Evolutionary conservation across 2,888 invertebrate genomes (phyloP), one percentile per base, ranked within the genome.

Genomic region (Cryptocephalus primarius): DNA sequence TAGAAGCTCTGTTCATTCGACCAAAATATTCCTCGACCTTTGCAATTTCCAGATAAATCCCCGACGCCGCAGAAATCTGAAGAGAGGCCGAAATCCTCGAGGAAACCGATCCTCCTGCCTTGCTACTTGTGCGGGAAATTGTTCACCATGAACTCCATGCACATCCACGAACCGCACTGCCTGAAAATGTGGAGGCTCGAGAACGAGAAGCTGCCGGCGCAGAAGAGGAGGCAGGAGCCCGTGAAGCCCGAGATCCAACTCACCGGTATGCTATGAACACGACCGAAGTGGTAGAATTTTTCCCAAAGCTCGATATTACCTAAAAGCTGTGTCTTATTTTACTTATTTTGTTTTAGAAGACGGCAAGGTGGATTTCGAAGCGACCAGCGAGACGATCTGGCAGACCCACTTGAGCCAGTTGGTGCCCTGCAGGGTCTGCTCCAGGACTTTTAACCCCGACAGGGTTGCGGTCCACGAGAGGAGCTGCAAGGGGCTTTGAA

Each of bases 91-190:
- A 45, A 48, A 8, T 59, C 58, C 0, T 54, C 56, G 1, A 59
- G 54, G 38, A 61, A 55, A 48, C 60, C 67, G 0, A 64, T 67
- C 1, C 60, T 69, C 49, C 68, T 74, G 33, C 67, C 72, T 32
- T 83, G 82, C 58, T 82, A 81, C 64, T 72, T 83, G 49, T 83
- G 83, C 62, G 79, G 80, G 9, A 70, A 79, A 33, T 74, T 80
- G 55, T 83, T 80, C 62, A 79, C 80, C 14, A 72, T 77, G 8
- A 73, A 72, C 54, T 79, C 79, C 40, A 76, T 82, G 44, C 68
- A 69, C 45, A 78, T 81, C 50, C 82, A 83, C 65, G 80, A 82
- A 59, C 80, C 80, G 2, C 79, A 82, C 62, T 83, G 83, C 61
- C 63, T 82, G 49, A 73, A 77, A 60, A 79, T 78, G 63, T 83